phyloP scores from a whole-genome alignment of 2,113 vertebrate species.

The Crypturellus undulatus region DNA sequence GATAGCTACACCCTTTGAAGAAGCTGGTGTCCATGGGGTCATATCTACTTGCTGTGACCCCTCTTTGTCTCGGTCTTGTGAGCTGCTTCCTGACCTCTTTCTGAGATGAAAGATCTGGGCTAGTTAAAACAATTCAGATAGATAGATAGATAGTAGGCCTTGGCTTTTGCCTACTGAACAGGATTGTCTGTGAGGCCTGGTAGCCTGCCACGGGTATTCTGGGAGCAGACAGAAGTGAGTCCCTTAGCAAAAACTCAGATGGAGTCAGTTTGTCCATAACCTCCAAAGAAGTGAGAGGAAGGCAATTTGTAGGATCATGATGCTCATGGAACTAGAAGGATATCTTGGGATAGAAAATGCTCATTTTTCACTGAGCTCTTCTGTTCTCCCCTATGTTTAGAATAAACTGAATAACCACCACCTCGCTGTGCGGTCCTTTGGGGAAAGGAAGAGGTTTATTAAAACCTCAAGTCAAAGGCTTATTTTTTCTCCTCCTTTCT shows the following conservation, averaged over 20 bases:
- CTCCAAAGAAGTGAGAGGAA: background rate
- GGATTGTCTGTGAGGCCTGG: background rate
- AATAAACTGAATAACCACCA: background rate
- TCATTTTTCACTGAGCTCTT: background rate
- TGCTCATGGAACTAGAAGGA: background rate
- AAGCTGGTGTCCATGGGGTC: background rate
- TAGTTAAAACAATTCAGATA: background rate
- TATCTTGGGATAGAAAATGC: background rate
- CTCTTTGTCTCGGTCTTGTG: background rate
- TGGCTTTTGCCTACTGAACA: background rate
- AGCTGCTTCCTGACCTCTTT: background rate
- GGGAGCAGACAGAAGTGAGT: fast-evolving
- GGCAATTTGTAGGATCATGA: background rate
- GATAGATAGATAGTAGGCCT: too few relatives aligned
- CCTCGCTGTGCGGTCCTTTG: background rate
- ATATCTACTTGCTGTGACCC: background rate
- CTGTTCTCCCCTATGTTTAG: background rate
- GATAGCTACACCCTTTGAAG: background rate
- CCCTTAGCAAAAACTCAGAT: background rate
- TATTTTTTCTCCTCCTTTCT: background rate
- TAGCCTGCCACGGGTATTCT: background rate
- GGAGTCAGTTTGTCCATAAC: background rate
- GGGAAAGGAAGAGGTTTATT: background rate
- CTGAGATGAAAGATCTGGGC: background rate
- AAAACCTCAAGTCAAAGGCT: background rate